These are phyloP conservation scores for Pelvicachromis taeniatus DNA, from an alignment of 2,113 vertebrate species.

Conservation along the genomic window DNA sequence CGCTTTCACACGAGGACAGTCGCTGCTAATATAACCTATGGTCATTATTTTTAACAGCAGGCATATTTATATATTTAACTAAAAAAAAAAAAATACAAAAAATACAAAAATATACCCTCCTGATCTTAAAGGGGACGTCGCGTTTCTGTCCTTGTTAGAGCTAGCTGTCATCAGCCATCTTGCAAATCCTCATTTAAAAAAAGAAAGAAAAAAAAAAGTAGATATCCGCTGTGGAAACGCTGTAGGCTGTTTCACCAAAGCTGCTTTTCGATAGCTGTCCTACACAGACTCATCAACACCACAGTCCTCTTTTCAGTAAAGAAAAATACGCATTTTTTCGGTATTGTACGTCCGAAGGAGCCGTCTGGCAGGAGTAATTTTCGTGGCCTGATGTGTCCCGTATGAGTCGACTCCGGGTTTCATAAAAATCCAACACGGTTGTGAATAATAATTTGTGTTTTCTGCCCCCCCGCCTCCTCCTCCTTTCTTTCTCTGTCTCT, in stretches of 20 bases:
- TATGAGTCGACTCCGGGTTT: slow-evolving; percentile 23
- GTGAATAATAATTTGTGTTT: slow-evolving; percentile 63
- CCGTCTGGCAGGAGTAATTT: slow-evolving; percentile 11
- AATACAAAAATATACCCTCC: slow-evolving; percentile 61
- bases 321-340: slow-evolving; percentile 6
- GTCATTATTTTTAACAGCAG: slow-evolving; percentile 9
- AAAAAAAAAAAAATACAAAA: background rate
- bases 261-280: slow-evolving; percentile 41
- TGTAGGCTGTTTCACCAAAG: slow-evolving; percentile 26
- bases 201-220: slow-evolving; percentile 30
- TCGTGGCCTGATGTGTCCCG: slow-evolving; percentile 16
- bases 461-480: slow-evolving; percentile 12
- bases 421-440: slow-evolving; percentile 58
- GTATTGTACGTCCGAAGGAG: slow-evolving; percentile 15
- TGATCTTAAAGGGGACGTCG: slow-evolving; percentile 77
- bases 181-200: slow-evolving; percentile 70
- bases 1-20: background rate
- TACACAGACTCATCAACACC: background rate
- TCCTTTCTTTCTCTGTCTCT: slow-evolving; percentile 56
- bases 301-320: background rate
- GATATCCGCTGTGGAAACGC: slow-evolving; percentile 46
- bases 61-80: slow-evolving; percentile 14
- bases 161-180: slow-evolving; percentile 81
- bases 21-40: background rate
- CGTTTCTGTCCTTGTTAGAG: slow-evolving; percentile 70